Conservation (phyloP, 2,888 invertebrate species). For the Eledona agricola region DNA sequence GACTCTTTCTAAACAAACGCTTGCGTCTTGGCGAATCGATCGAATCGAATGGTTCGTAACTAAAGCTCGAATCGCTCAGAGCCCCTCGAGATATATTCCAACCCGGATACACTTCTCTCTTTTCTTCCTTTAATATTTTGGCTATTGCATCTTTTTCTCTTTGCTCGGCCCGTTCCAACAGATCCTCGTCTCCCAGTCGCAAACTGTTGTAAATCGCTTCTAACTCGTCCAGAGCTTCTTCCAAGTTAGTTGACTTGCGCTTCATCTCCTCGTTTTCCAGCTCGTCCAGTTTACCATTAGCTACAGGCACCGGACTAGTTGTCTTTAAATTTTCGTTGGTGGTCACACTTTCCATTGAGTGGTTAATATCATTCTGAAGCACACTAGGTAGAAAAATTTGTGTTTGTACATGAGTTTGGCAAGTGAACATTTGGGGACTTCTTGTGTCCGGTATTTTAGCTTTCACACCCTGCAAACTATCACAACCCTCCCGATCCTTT, state of each 20-base stretch:
- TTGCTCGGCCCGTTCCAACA: constrained; percentile 81
- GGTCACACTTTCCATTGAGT: constrained; percentile 20
- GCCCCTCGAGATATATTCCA: constrained; percentile 53
- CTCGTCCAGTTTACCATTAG: constrained; percentile 13
- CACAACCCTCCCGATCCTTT: constrained; percentile 65
- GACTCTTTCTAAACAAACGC: constrained; percentile 55
- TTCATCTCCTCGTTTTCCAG: constrained; percentile 50
- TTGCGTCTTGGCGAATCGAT: constrained; percentile 55
- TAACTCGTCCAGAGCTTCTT: constrained; percentile 87
- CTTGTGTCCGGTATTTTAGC: constrained; percentile 40
- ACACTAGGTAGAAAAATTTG: constrained; percentile 58
- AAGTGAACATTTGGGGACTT: constrained; percentile 59
- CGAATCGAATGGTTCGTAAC: constrained; percentile 58
- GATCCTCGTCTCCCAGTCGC: constrained; percentile 83
- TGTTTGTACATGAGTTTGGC: constrained; percentile 56
- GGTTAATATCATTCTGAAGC: constrained; percentile 43
- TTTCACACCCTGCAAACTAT: constrained; percentile 36
- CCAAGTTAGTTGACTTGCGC: constrained; percentile 80
- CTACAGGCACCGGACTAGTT: not conserved
- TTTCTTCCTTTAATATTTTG: constrained; percentile 49
- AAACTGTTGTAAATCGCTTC: constrained; percentile 92
- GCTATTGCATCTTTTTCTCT: constrained; percentile 66
- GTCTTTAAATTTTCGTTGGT: constrained; percentile 3
- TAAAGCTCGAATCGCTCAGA: constrained; percentile 60
- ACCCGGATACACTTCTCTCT: constrained; percentile 47